Base-by-base conservation (phyloP, 2,888 invertebrate species). In the Ganaspis brasiliensis region DNA sequence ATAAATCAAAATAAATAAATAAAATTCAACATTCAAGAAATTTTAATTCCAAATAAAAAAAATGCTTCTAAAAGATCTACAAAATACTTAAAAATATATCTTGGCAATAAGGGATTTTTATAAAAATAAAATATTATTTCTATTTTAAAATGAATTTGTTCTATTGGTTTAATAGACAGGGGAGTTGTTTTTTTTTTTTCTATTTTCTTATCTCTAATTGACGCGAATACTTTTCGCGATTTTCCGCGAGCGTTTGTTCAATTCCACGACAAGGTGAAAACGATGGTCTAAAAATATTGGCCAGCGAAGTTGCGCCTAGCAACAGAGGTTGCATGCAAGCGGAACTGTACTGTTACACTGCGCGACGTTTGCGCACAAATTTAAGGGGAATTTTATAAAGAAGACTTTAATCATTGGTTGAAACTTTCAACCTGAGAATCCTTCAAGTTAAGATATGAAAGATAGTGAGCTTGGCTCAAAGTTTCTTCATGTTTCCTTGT, bases 281-380 rank as follows among this genome's bases (percentile, higher is more conserved):
- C 81, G 78, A 86, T 84, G 81, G 86, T 87, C 88, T 88, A 87
- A 87, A 87, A 88, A 87, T 88, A 87, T 88, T 86, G 84, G 85
- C 82, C 83, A 83, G 81, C 81, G 81, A 85, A n/a, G 87, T 85
- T 87, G 88, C 88, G 88, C 88, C 88, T 88, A 88, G 88, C 88
- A 88, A 88, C 88, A 88, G 88, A 85, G 86, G 86, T 86, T 87
- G 87, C 87, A 87, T 86, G 85, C 87, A 86, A 84, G 83, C 86
- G 85, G 81, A 86, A 86, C 87, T 83, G 85, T 82, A 80, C 86
- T 85, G 84, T 86, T 83, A 19, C 16, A 79, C 79, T 83, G 79
- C 86, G 77, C 67, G 82, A 84, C 78, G 79, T 79, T 79, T 80
- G 81, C 85, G 81, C 86, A 87, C 78, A 81, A 75, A 81, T 82